Base-by-base conservation (phyloP, 2,888 invertebrate genomes). In the Leucoma salicis region DNA sequence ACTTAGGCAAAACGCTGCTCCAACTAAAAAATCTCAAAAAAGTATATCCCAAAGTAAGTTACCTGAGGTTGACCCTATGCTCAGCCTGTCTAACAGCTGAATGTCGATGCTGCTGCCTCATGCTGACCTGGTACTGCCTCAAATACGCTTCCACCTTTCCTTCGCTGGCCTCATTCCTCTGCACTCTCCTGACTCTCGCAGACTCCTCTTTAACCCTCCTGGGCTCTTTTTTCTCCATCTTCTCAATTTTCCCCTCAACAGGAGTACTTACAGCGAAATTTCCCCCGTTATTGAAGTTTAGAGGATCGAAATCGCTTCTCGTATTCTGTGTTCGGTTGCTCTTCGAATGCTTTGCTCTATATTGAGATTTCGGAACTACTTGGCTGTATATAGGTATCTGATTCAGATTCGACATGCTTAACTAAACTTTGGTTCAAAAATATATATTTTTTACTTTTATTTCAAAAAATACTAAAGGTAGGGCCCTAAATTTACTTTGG, bases 271-370 rank as follows among this genome's bases (percentile, higher is more conserved):
- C 42, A 1, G 41, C 80, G 63, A 90, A 89, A 34, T 90, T 89
- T 0, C 90, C 90, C 1, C 89, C 88, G 59, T 85, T 82, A 82
- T 94, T 66, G 85, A 93, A 64, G 89, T 95, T 62, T 87, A 95
- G 71, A 60, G 95, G 79, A 86, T 94, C 88, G 65, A 95, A 74
- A 83, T 94, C 66, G 46, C 91, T 53, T 66, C 92, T 91, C 0
- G 71, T 0, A 31, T 54, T 58, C 7, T 76, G 44, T 14, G 71
- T 76, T 33, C 75, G 73, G 11, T 28, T 67, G 48, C 39, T 67
- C 56, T 39, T 65, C 8, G 54, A 58, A 36, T 67, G 83, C 66
- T 80, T 82, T 4, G 69, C 64, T 15, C 74, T 59, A 35, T 80
- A 82, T 39, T 88, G 86, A 0, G 85, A 84, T 56, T 89, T 89